Evolutionary conservation across 2,888 invertebrate genomes (phyloP), one percentile per base, ranked within the genome.

Genomic region (Drosophila fulvimacula): DNA sequence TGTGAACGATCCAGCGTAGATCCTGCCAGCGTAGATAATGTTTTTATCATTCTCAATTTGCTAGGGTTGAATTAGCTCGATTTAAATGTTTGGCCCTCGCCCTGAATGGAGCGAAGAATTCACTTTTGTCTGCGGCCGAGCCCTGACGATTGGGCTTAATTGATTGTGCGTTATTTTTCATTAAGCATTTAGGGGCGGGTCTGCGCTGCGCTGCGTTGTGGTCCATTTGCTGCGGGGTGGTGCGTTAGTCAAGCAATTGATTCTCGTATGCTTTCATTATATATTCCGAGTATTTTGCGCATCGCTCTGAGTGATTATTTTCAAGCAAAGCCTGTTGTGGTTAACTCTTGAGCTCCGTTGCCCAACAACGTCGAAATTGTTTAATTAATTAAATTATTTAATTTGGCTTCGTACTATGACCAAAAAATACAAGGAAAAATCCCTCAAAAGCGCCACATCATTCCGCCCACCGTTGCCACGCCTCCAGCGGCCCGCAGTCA

Each of bases 381-480:
- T 68, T 82, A 83, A 88, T 83, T 88, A 82, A 83, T 88, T 85
- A 67, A 77, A 80, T 83, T 82, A 83, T 77, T 82, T 88, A 69
- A 83, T 82, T 83, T 88, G 38, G 46, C 86, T 66, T 74, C 82
- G 80, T 65, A 59, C 65, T 64, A 58, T 30, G 27, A 51, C 30
- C 17, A 27, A 34, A 42, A 59, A 66, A 65, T 46, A 17, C 17
- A 6, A 17, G 27, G 0, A 6, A 30, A 38, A 17, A n/a, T 3
- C 5, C 21, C 46, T 48, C 46, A 62, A 72, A 72, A 61, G 46
- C 32, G 24, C 65, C 36, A 3, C 24, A 11, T 57, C 57, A 51
- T 21, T 3, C 13, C 13, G 15, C 21, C 4, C 46, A 39, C 17
- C 11, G 7, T 21, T 7, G 17, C 15, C 52, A 36, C 52, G 38